These are phyloP conservation scores for Steinernema khuongi DNA, from an alignment of 1,140 invertebrate genomes.

Conservation along the genomic window DNA sequence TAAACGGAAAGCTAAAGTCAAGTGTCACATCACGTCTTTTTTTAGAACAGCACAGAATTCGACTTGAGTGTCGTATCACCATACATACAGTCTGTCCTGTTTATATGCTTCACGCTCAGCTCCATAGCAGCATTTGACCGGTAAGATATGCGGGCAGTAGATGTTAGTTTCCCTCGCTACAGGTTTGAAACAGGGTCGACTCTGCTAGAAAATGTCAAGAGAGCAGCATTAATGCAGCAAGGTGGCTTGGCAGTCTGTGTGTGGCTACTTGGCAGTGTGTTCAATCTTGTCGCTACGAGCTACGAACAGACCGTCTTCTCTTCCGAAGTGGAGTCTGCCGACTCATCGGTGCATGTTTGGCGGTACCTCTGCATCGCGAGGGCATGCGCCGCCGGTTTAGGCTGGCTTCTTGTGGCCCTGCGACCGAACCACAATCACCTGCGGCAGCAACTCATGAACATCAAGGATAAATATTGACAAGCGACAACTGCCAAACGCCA, in stretches of 20 bases:
- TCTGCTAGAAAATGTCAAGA: not conserved
- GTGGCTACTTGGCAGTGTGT: not conserved
- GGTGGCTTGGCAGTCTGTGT: not conserved
- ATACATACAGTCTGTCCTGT: not conserved
- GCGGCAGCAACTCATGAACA: not conserved
- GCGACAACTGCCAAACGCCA: too few species aligned
- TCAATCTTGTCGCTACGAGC: not conserved
- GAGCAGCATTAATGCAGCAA: not conserved
- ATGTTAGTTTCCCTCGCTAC: not conserved
- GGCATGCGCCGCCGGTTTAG: not conserved
- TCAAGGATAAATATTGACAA: not conserved
- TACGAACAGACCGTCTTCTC: not conserved
- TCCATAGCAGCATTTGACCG: not conserved
- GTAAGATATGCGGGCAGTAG: not conserved
- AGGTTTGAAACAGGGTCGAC: not conserved
- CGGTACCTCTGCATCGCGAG: not conserved
- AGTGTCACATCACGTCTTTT: too few species aligned
- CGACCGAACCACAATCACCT: slow-evolving; percentile 2
- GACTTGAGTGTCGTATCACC: not conserved
- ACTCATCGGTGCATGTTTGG: not conserved
- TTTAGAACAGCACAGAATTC: not conserved
- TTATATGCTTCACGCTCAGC: not conserved
- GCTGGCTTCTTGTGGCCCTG: slow-evolving; percentile 5
- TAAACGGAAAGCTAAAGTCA: not conserved
- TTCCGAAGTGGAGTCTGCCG: not conserved